Conservation (phyloP, 2,888 invertebrate genomes). For the Fragum fragum region DNA sequence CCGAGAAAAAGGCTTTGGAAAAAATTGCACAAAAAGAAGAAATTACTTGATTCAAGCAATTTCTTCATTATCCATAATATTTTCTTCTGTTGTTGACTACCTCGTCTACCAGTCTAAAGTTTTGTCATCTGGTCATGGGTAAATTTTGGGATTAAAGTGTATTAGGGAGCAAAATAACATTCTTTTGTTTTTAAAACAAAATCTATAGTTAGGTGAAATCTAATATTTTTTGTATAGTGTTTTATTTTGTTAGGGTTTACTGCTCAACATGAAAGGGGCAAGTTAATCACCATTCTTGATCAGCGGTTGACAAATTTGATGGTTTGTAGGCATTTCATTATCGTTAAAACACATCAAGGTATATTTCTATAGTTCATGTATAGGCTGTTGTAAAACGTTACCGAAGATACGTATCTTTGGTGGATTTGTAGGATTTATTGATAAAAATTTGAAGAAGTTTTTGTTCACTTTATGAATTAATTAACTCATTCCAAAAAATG, state of each 20-base stretch:
- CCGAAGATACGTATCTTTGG: background rate
- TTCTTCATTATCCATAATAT: too few species aligned
- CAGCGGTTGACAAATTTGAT: constrained; percentile 54
- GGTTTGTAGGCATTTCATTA: constrained; percentile 57
- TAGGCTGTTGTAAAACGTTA: background rate
- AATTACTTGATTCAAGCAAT: too few species aligned
- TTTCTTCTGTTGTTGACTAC: too few species aligned
- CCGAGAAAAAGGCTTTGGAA: too few species aligned
- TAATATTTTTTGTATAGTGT: constrained; percentile 27
- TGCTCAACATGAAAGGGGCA: constrained; percentile 28
- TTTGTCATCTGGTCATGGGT: too few species aligned
- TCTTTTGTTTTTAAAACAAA: constrained; percentile 5
- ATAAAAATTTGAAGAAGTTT: constrained; percentile 5
- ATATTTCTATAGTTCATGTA: constrained; percentile 17
- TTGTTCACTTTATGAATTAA: constrained; percentile 14
- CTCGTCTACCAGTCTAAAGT: too few species aligned
- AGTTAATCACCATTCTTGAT: constrained; percentile 35
- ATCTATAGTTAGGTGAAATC: constrained; percentile 11
- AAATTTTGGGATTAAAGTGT: background rate
- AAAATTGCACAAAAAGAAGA: too few species aligned
- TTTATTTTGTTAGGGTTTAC: constrained; percentile 36
- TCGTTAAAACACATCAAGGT: constrained; percentile 32
- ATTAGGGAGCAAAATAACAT: background rate
- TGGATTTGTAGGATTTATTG: background rate
- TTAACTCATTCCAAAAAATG: too few species aligned